These are phyloP conservation scores for Diabrotica undecimpunctata DNA, from an alignment of 1,140 invertebrate species.

Conservation along the genomic window DNA sequence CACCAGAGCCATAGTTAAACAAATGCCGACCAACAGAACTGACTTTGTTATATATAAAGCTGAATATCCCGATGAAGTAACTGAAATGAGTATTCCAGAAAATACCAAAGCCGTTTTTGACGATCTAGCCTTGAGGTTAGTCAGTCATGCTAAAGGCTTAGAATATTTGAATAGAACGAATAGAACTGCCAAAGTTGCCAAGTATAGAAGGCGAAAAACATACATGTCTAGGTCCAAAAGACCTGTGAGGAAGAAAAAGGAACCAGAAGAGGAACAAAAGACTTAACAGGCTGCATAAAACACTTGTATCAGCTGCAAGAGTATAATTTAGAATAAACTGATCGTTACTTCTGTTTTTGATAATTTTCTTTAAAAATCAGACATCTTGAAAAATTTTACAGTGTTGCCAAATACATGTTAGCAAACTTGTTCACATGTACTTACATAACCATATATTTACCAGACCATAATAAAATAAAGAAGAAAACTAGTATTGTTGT, in stretches of 20 bases:
- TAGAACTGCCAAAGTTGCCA: conserved; percentile 25
- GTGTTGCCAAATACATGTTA: too few relatives aligned
- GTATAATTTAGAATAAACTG: neutral
- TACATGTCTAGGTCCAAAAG: conserved; percentile 25
- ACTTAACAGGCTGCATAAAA: neutral
- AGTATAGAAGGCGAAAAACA: conserved; percentile 26
- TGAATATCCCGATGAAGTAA: conserved; percentile 25
- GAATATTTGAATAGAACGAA: conserved; percentile 31
- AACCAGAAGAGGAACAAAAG: neutral
- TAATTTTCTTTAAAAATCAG: too few relatives aligned
- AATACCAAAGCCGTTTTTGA: conserved; percentile 33
- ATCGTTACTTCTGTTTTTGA: too few relatives aligned
- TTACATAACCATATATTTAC: too few relatives aligned
- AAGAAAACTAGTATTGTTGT: too few relatives aligned
- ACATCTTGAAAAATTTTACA: too few relatives aligned
- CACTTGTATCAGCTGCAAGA: neutral
- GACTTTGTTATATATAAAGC: conserved; percentile 33
- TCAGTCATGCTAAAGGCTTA: conserved; percentile 41
- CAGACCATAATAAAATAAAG: too few relatives aligned
- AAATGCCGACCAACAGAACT: conserved; percentile 17
- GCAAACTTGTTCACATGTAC: too few relatives aligned
- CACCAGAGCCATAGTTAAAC: conserved; percentile 26
- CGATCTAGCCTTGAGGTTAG: conserved; percentile 36
- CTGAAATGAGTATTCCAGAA: conserved; percentile 16
- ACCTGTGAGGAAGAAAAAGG: conserved; percentile 17